Evolutionary conservation across 2,888 invertebrate species (phyloP).

Genomic region (Trichopria drosophilae): DNA sequence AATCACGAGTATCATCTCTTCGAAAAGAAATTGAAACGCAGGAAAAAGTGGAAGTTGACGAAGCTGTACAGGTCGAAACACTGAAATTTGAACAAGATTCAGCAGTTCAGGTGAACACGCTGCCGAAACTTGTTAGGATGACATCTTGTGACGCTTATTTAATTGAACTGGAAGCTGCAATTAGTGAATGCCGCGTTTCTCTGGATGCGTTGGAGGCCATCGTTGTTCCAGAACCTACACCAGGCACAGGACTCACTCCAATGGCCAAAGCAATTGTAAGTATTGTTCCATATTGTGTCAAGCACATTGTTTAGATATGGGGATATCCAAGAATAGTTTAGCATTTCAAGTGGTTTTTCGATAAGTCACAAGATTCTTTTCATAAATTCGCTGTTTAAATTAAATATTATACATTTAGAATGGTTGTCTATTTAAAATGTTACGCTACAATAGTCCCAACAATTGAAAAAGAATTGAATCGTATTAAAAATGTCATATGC

Average conservation of each 20-base stretch:
- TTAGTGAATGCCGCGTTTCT: conserved; percentile 71
- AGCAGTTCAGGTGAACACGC: conserved; percentile 80
- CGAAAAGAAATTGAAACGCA: conserved; percentile 52
- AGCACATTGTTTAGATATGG: no score
- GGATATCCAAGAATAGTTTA: not conserved
- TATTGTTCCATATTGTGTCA: no score
- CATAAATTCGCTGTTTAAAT: no score
- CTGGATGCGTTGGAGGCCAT: conserved; percentile 70
- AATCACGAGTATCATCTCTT: conserved; percentile 60
- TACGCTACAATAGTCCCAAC: no score
- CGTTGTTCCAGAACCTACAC: conserved; percentile 64
- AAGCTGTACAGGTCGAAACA: conserved; percentile 73
- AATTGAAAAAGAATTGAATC: no score
- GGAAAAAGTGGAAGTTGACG: conserved; percentile 60
- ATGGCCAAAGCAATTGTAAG: conserved; percentile 69
- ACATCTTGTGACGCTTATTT: conserved; percentile 83
- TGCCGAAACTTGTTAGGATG: conserved; percentile 66
- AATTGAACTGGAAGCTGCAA: conserved; percentile 73
- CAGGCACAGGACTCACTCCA: conserved; percentile 63
- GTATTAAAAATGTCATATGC: no score
- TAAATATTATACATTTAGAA: no score
- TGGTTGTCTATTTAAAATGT: no score
- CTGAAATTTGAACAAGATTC: conserved; percentile 76
- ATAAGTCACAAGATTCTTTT: not conserved
- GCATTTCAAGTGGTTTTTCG: not conserved